Base-by-base conservation (phyloP, 2,888 invertebrate genomes). In the Drosophila parthenogenetica region DNA sequence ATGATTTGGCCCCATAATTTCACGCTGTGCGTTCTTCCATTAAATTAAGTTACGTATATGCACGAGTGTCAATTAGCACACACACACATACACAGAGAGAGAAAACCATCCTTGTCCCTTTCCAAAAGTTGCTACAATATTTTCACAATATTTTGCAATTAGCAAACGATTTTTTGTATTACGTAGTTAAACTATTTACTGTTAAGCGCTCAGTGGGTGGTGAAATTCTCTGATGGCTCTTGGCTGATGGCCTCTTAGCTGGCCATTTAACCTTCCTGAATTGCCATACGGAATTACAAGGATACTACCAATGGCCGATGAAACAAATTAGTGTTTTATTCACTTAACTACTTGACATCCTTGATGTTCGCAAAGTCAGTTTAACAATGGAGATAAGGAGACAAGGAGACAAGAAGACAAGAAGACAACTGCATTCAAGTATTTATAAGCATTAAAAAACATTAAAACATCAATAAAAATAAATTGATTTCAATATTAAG, bases 101-200 rank as follows among this genome's bases (percentile, higher is more conserved):
- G 35, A 46, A 14, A 54, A 29, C 13, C 8, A 50, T 29, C n/a
- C 8, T 39, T 32, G 35, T 51, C 51, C 61, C 45, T 8, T 48
- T 59, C 48, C 64, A 54, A 62, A 50, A 53, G 29, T 65, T 58
- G 32, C 37, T 55, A 11, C 54, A 62, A 60, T 59, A 79, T 77
- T 67, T 72, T 53, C 64, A 49, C 84, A 61, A 72, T 78, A 71
- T 64, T 76, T 83, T 67, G 76, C 85, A 83, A 83, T 87, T 83
- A 83, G 82, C 72, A 16, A 54, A 40, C 68, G 87, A 84, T 77
- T 84, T 84, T 73, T 66, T 62, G 39, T 53, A 65, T 76, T 79
- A 67, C 63, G 65, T 62, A 63, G 73, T 73, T 79, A 66, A 85
- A 74, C 73, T 76, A 87, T 84, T 87, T 84, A 81, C 85, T 67